Evolutionary conservation across 2,888 invertebrate species (phyloP), one percentile per base, ranked within the genome.

Genomic region (Amphipyra tragopoginis): DNA sequence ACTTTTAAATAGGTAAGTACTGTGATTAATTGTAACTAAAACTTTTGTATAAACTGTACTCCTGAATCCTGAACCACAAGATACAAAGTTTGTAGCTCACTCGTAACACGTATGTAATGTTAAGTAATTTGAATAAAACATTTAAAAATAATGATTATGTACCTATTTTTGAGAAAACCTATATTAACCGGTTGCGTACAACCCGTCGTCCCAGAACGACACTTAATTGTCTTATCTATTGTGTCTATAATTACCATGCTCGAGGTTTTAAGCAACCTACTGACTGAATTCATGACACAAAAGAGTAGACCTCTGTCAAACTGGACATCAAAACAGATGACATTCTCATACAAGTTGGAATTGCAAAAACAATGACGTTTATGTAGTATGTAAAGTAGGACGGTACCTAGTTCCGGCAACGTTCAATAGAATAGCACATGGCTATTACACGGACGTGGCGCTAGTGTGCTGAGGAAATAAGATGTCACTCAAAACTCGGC

Each of bases 401-500:
- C 81, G 77, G 77, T 74, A n/a, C n/a, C n/a, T n/a, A 86, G 84
- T 86, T 89, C 85, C 87, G 78, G 77, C 72, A 68, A 74, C 66
- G 65, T 75, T 84, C 83, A 81, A 83, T 84, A 81, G 75, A 81
- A 81, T 80, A 76, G 75, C 68, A 77, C 68, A 57, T 73, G 68
- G 60, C 74, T 64, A 72, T 68, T 73, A 67, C 63, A 60, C 45
- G 60, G 70, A 67, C 68, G 72, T 60, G 79, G 82, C 79, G 81
- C 79, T 80, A 79, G 77, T 81, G 85, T 84, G 77, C 81, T 70
- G 78, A 87, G 92, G 92, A 92, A 92, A 92, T 92, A 91, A 91
- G 87, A 86, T 86, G 92, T 89, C 92, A 90, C 86, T 92, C 91
- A 91, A 81, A 79, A 79, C 77, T 72, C 76, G 74, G 79, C 78